Evolutionary conservation across 2,888 invertebrate species (phyloP).

Genomic region (Drosophila meridionalis): DNA sequence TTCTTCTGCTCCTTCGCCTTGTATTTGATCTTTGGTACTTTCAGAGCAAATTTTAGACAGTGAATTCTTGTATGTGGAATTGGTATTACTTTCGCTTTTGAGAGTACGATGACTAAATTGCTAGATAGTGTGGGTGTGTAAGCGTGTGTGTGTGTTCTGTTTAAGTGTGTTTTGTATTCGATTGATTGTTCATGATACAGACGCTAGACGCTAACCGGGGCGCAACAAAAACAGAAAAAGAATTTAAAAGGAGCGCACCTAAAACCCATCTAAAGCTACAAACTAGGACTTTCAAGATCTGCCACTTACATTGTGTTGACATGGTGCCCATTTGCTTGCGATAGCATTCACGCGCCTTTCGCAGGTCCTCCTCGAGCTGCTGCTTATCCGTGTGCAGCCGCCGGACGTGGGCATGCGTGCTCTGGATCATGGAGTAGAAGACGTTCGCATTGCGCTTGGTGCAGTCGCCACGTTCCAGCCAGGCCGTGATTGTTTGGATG

Average conservation of each 20-base stretch:
- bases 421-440: slow-evolving; percentile 98
- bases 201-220: slow-evolving; percentile 68
- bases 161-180: slow-evolving; percentile 33
- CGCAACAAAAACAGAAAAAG: slow-evolving; percentile 62
- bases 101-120: slow-evolving; percentile 70
- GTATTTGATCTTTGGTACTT: slow-evolving; percentile 55
- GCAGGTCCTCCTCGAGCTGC: slow-evolving; percentile 94
- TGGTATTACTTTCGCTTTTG: slow-evolving; percentile 49
- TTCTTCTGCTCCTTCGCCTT: slow-evolving; percentile 49
- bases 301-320: slow-evolving; percentile 95
- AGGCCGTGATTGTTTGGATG: slow-evolving; percentile 93
- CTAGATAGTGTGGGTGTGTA: slow-evolving; percentile 53
- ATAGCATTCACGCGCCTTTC: slow-evolving; percentile 93
- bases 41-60: slow-evolving; percentile 71
- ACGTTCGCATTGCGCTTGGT: slow-evolving; percentile 95
- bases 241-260: slow-evolving; percentile 66
- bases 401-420: slow-evolving; percentile 96
- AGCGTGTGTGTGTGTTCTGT: slow-evolving; percentile 44
- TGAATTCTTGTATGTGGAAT: slow-evolving; percentile 59
- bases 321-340: slow-evolving; percentile 94
- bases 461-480: slow-evolving; percentile 98
- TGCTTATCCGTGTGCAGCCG: slow-evolving; percentile 93
- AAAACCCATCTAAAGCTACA: slow-evolving; percentile 60
- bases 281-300: slow-evolving; percentile 30
- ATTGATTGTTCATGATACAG: slow-evolving; percentile 59